Evolutionary conservation across 2,113 vertebrate species (phyloP).

Genomic region (Henicopernis longicauda): DNA sequence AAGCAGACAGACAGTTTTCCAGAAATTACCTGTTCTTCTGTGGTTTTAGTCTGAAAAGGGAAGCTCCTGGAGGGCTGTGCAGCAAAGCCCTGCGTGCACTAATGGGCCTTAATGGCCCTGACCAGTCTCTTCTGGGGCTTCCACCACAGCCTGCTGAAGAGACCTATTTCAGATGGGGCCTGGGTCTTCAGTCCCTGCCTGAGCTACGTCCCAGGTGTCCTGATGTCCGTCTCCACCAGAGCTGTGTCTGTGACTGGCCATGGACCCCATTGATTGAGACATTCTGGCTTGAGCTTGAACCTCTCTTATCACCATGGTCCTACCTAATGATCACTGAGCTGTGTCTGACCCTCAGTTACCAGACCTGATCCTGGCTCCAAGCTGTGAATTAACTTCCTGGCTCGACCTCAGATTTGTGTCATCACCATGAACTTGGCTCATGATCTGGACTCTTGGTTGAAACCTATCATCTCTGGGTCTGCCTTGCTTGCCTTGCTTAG

Average conservation of each 20-base stretch:
- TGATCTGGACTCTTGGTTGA: not conserved
- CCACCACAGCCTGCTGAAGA: fast-evolving
- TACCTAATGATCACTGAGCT: not conserved
- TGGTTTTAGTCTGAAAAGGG: not conserved
- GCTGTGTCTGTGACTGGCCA: not conserved
- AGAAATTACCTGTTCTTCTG: not conserved
- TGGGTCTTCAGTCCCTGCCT: too few relatives aligned
- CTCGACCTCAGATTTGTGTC: not conserved
- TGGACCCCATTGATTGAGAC: too few relatives aligned
- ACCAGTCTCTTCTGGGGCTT: not conserved
- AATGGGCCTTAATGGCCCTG: not conserved
- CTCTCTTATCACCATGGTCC: not conserved
- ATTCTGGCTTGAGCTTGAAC: not conserved
- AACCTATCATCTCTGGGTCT: not conserved
- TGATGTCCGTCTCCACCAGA: not conserved
- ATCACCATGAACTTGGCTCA: not conserved
- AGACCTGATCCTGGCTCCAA: not conserved
- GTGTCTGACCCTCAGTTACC: not conserved
- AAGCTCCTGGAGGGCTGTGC: not conserved
- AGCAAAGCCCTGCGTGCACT: not conserved
- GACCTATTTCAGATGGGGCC: not conserved
- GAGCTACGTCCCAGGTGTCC: not conserved
- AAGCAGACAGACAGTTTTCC: not conserved
- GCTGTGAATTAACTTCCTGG: not conserved
- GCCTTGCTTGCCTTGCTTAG: not conserved